Evolutionary conservation across 2,888 invertebrate genomes (phyloP), one percentile per base, ranked within the genome.

Genomic region (Venustoraphidia nigricollis): DNA sequence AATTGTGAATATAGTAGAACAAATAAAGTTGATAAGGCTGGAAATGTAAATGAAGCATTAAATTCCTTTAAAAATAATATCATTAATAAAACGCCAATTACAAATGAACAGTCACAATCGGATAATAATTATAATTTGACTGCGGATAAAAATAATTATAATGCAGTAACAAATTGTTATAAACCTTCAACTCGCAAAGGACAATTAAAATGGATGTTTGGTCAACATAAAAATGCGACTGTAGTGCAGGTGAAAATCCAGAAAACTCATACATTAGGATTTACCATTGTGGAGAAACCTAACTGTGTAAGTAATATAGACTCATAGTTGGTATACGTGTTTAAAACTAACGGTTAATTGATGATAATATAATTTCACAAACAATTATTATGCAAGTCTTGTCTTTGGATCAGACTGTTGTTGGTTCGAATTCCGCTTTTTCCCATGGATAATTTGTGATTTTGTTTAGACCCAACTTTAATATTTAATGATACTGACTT

Each of bases 251-350:
- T 63, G 9, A 58, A 59, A 37, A 51, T 62, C 40, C 55, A 57
- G 5, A 75, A 73, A 60, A 70, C 69, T 59, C 72, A 73, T 48
- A 71, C 71, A 14, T 63, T 75, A 39, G 75, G 75, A 47, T 75
- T 76, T 57, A 72, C 70, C 52, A 71, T 75, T 52, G 68, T 69
- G 17, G 73, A 73, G 38, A 73, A 49, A 9, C 34, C 38, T 35
- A 46, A 46, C 13, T 46, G 46, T 48, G 52, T 52, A 54, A 48
- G 46, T 44, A 50, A 50, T 27, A 59, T 63, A 52, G 57, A 59
- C 51, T 65, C 65, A 52, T 55, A 53, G 66, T 66, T 57, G 57
- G 57, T 50, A 44, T 44, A 36, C 34, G 36, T 34, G 44, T n/a
- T 13, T 41, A 36, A 34, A 8, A 36, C n/a, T 34, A 36, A 39